Percentiles rank a stretch among this genome's conserved stretches.
Evolutionary conservation across 53 echinoderm and acorn worm genomes (phyloP).

Genomic region (Actinopyga echinites): DNA sequence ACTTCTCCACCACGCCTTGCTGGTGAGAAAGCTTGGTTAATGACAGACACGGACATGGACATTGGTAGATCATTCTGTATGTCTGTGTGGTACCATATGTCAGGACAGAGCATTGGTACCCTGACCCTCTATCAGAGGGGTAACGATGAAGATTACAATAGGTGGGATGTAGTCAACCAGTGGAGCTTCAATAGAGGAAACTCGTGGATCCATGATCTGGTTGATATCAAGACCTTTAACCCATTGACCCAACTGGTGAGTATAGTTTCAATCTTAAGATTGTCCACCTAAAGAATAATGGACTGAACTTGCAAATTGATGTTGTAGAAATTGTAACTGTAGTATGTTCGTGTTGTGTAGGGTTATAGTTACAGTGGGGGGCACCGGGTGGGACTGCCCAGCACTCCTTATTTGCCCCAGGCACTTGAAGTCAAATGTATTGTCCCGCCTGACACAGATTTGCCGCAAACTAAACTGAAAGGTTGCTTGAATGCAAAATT

Average conservation of each 20-base stretch:
- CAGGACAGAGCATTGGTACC: slow-evolving; percentile 48
- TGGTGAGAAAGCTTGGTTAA: slow-evolving; percentile 63
- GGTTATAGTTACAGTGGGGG: no score
- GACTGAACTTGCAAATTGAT: no score
- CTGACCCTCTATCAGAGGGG: slow-evolving; percentile 58
- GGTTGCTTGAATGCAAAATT: no score
- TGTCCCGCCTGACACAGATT: no score
- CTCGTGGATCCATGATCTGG: slow-evolving; percentile 64
- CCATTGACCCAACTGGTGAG: slow-evolving; percentile 29
- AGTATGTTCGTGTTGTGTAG: no score
- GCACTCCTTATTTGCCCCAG: no score
- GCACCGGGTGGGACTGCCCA: no score
- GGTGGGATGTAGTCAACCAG: slow-evolving; percentile 60
- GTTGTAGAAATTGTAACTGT: no score
- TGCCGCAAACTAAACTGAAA: no score
- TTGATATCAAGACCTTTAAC: slow-evolving; percentile 6
- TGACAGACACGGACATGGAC: slow-evolving; percentile 68
- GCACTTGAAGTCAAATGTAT: no score
- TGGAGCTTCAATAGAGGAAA: slow-evolving; percentile 62
- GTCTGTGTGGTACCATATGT: slow-evolving; percentile 88
- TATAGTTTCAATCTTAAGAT: no score
- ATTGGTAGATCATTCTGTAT: slow-evolving; percentile 59
- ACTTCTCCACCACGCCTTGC: slow-evolving; percentile 58
- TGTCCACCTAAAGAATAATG: no score
- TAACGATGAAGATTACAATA: slow-evolving; percentile 34